Evolutionary conservation across 2,113 vertebrate species (phyloP).

Genomic region (Maccullochella peelii): DNA sequence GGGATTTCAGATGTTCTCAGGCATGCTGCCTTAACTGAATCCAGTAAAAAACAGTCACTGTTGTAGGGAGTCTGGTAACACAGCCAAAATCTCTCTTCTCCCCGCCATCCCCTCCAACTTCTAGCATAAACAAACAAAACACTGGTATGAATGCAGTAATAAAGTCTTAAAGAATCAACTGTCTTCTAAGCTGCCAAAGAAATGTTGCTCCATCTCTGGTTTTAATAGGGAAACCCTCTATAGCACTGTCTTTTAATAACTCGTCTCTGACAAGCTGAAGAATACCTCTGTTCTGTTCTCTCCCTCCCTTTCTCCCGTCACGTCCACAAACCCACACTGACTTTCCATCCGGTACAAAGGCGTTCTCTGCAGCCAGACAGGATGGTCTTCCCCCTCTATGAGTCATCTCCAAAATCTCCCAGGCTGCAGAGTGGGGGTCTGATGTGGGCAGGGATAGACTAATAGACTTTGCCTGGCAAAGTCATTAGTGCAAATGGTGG

Average conservation of each 20-base stretch:
- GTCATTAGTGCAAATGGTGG: constrained; percentile 47
- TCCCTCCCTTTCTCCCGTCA: constrained; percentile 31
- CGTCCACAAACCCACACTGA: constrained; percentile 52
- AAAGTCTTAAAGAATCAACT: neutral
- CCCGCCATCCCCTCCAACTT: neutral
- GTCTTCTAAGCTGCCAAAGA: constrained; percentile 36
- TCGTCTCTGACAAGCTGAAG: constrained; percentile 38
- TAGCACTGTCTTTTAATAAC: constrained; percentile 14
- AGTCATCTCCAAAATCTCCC: constrained; percentile 56
- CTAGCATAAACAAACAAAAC: constrained; percentile 21
- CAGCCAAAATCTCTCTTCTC: constrained; percentile 19
- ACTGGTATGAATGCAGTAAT: constrained; percentile 1
- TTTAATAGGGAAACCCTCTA: constrained; percentile 27
- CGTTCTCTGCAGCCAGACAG: constrained; percentile 49
- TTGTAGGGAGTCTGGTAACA: neutral
- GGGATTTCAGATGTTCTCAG: constrained; percentile 19
- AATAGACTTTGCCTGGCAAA: constrained; percentile 50
- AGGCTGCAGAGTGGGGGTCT: constrained; percentile 46
- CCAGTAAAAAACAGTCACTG: constrained; percentile 36
- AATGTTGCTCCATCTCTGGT: constrained; percentile 25
- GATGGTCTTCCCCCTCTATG: constrained; percentile 60
- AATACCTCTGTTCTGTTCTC: constrained; percentile 26
- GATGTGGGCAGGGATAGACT: constrained; percentile 29
- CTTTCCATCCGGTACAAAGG: constrained; percentile 66
- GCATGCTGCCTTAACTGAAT: constrained; percentile 31